Evolutionary conservation across 1,140 invertebrate genomes (phyloP), one percentile per base, ranked within the genome.

Genomic region (Drosophila mauritiana): DNA sequence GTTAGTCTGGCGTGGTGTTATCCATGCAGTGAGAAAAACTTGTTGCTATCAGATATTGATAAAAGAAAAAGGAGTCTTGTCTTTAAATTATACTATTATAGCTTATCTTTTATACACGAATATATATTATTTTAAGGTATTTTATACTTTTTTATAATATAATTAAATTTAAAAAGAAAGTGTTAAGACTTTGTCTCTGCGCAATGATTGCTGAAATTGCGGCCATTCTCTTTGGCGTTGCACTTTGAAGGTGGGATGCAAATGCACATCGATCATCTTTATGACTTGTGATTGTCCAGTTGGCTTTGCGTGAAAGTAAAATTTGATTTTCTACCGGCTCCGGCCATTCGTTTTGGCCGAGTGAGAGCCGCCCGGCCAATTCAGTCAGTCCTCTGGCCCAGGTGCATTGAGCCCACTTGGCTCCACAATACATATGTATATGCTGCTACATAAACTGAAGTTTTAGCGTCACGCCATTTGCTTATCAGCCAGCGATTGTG

Each of bases 231-330:
- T 39, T 45, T 39, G 17, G 11, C 42, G 17, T 12, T 61, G 63
- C 70, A 54, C 49, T 53, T 34, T 65, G 51, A 37, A 61, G 45
- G 65, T 70, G 68, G 82, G 68, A 88, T 88, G 84, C 80, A 88
- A 82, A 88, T 88, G 83, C 84, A 88, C 83, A 88, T 88, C 83
- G 84, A 88, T 88, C 83, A 86, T 83, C 67, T 80, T 80, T 68
- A 69, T 89, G 83, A 73, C 76, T 82, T 78, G 74, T 49, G 59
- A 78, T 86, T 86, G 78, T 81, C 59, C 73, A 79, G 63, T 84
- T 84, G 80, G 55, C 59, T 65, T 62, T 70, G 49, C 59, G 84
- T 84, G 85, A 88, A 88, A 88, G 84, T 88, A 88, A 89, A 88
- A 88, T 88, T 86, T 76, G 59, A 83, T 88, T 82, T 73, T 67